phyloP scores from a whole-genome alignment of 2,888 invertebrate species.

The Sicus ferrugineus region DNA sequence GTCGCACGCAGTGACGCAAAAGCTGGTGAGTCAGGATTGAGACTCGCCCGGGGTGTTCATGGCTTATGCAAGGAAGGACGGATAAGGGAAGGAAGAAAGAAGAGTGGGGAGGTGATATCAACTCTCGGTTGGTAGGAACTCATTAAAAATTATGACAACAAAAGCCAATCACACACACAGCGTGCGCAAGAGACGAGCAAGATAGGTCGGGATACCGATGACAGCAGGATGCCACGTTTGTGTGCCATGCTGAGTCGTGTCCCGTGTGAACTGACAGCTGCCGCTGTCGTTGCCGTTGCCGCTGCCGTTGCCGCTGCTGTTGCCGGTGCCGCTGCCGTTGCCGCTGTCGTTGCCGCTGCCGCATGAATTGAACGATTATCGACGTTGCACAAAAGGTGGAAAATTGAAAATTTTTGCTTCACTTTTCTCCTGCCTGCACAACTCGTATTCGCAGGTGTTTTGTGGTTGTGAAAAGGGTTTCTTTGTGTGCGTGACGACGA shows the following conservation, averaged over 20 bases:
- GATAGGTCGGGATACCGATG: background rate
- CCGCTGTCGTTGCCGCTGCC: no score
- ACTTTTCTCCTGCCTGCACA: background rate
- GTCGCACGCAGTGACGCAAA: constrained; percentile 7
- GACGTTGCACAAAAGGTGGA: constrained; percentile 30
- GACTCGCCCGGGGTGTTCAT: no score
- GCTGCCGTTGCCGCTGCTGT: no score
- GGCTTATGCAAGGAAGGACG: no score
- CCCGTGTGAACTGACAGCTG: constrained; percentile 20
- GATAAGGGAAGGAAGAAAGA: no score
- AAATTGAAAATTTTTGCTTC: constrained; percentile 18
- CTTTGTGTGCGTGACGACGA: background rate
- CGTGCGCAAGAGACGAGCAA: background rate
- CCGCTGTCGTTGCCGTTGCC: no score
- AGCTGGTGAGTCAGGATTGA: no score
- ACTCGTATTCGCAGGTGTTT: constrained; percentile 1
- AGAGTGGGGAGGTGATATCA: background rate
- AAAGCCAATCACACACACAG: constrained; percentile 15
- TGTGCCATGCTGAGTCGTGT: background rate
- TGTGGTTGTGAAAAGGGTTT: constrained; percentile 12
- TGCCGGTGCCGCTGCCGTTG: no score
- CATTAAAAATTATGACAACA: constrained; percentile 30
- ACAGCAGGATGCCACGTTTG: constrained; percentile 7
- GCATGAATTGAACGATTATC: constrained; percentile 32
- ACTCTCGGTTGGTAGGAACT: constrained; percentile 1